Evolutionary conservation across 1,140 invertebrate species (phyloP).

Genomic region (Orius insidiosus): DNA sequence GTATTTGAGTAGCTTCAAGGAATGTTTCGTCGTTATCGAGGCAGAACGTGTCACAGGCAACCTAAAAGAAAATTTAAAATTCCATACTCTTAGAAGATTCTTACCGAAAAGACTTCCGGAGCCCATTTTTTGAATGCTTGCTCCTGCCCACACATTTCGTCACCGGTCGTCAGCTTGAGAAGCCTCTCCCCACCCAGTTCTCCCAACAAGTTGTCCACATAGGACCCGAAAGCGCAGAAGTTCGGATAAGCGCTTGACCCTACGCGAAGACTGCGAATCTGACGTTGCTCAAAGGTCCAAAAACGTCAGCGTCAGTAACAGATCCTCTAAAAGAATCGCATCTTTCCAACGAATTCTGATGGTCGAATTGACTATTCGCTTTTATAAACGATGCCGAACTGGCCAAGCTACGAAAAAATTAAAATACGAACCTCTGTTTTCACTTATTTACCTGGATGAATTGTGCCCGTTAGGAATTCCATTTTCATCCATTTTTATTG

Average conservation of each 20-base stretch:
- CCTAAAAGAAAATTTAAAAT: conserved; percentile 31
- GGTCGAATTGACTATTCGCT: conserved; percentile 67
- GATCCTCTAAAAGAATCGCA: conserved; percentile 52
- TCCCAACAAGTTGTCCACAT: conserved; percentile 75
- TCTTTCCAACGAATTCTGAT: conserved; percentile 38
- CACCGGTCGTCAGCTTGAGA: conserved; percentile 61
- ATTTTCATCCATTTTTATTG: conserved; percentile 53
- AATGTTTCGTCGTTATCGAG: conserved; percentile 80
- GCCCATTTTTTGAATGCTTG: conserved; percentile 89
- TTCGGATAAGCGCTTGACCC: conserved; percentile 94
- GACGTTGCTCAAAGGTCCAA: conserved; percentile 78
- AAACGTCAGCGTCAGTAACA: conserved; percentile 57
- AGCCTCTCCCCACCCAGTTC: conserved; percentile 80
- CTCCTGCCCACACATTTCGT: conserved; percentile 92
- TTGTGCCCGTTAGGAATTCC: conserved; percentile 15
- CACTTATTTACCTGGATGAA: conserved; percentile 22
- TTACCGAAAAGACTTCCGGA: conserved; percentile 70
- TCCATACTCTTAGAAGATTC: no score
- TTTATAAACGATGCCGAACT: conserved; percentile 83
- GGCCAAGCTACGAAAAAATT: no score
- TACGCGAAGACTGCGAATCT: conserved; percentile 88
- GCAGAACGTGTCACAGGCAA: conserved; percentile 88
- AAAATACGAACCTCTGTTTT: no score
- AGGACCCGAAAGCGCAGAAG: conserved; percentile 88
- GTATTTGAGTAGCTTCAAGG: conserved; percentile 57